phyloP scores from a whole-genome alignment of 1,140 invertebrate genomes.

The Drosophila elegans region DNA sequence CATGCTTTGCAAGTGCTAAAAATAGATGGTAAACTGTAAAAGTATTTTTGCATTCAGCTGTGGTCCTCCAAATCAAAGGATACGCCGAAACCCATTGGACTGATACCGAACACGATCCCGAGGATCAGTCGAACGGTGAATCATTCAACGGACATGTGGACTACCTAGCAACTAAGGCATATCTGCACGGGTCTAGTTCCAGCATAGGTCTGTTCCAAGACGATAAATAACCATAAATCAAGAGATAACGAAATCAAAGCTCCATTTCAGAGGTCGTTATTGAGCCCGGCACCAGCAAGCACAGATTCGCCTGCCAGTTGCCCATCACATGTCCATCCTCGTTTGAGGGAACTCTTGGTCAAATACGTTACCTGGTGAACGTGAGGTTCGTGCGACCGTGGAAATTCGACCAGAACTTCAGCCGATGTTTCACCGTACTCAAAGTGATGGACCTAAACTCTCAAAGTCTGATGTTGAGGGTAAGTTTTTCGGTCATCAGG shows the following conservation, averaged over 20 bases:
- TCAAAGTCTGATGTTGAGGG: slow-evolving; percentile 74
- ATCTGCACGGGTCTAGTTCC: slow-evolving; percentile 54
- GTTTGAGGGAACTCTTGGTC: slow-evolving; percentile 89
- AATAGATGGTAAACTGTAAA: neutral
- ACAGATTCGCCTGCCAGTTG: slow-evolving; percentile 86
- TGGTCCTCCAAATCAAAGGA: slow-evolving; percentile 66
- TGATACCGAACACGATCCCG: slow-evolving; percentile 34
- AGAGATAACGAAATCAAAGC: slow-evolving; percentile 6
- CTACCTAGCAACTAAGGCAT: slow-evolving; percentile 67
- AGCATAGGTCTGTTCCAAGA: slow-evolving; percentile 37
- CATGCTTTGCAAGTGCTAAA: neutral
- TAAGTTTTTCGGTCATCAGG: slow-evolving; percentile 23
- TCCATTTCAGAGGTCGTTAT: slow-evolving; percentile 46
- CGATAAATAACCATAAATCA: slow-evolving; percentile 10
- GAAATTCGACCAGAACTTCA: slow-evolving; percentile 90
- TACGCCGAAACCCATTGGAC: slow-evolving; percentile 66
- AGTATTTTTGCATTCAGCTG: slow-evolving; percentile 34
- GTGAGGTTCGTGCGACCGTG: slow-evolving; percentile 89
- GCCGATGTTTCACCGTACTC: slow-evolving; percentile 89
- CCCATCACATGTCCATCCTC: slow-evolving; percentile 88
- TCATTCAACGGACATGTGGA: slow-evolving; percentile 70
- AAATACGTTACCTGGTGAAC: slow-evolving; percentile 89
- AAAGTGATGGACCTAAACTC: slow-evolving; percentile 90
- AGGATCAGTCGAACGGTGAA: slow-evolving; percentile 34
- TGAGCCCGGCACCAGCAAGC: slow-evolving; percentile 86